Percentiles rank a stretch among this genome's conserved stretches.
Conservation (phyloP, 2,888 invertebrate species). For the Hylaea fasciaria region DNA sequence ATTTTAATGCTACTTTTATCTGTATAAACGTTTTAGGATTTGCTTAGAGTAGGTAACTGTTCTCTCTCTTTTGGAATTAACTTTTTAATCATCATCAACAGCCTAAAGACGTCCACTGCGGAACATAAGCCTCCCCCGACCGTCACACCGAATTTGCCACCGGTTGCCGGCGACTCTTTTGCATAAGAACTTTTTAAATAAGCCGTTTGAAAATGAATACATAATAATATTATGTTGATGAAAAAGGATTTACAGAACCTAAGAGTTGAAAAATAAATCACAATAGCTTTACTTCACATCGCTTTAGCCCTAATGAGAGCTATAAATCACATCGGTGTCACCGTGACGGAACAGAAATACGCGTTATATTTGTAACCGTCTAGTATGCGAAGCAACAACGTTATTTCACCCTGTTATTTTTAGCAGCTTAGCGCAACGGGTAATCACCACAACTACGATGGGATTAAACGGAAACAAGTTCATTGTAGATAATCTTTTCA, state of each 20-base stretch:
- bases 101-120: too few species aligned
- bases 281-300: conserved; percentile 22
- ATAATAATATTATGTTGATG: too few species aligned
- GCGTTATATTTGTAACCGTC: conserved; percentile 35
- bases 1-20: not conserved
- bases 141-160: too few species aligned
- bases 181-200: too few species aligned
- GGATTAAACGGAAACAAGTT: conserved; percentile 11
- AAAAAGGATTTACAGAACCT: too few species aligned
- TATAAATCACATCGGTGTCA: conserved; percentile 66
- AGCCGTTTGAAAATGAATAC: too few species aligned
- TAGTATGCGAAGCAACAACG: conserved; percentile 21
- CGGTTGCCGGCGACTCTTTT: too few species aligned
- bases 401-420: conserved; percentile 31
- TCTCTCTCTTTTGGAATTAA: not conserved
- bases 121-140: too few species aligned
- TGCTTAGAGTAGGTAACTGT: too few species aligned
- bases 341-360: conserved; percentile 67
- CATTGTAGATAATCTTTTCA: conserved; percentile 32
- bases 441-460: conserved; percentile 9
- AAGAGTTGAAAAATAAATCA: too few species aligned
- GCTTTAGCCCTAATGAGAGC: conserved; percentile 57
- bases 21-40: not conserved
- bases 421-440: conserved; percentile 13
- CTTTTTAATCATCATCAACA: not conserved